A percentile compares a stretch with the other conserved stretches of the same genome.
Conservation (phyloP, 2,888 invertebrate species). For the Drosophila peninsularis region DNA sequence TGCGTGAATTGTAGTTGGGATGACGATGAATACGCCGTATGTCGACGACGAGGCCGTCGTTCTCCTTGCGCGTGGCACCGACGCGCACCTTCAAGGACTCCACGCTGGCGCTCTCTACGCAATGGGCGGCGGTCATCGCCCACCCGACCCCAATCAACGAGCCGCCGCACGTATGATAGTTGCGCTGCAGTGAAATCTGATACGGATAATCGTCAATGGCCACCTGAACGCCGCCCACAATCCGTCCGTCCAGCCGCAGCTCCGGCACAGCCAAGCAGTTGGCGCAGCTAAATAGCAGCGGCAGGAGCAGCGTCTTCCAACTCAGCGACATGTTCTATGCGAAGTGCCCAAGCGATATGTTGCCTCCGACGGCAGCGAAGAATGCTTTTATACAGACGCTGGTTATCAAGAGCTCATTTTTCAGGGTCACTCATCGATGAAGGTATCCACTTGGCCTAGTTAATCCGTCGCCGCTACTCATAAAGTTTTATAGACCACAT, state of each 20-base stretch:
- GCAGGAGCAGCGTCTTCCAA: constrained; percentile 17
- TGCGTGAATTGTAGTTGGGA: constrained; percentile 80
- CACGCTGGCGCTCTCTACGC: constrained; percentile 65
- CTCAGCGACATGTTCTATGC: constrained; percentile 34
- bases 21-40: constrained; percentile 81
- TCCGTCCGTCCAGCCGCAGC: constrained; percentile 73
- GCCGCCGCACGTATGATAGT: constrained; percentile 85
- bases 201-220: constrained; percentile 84
- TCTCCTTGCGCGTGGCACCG: constrained; percentile 80
- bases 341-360: constrained; percentile 10
- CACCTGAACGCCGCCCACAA: constrained; percentile 84
- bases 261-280: neutral
- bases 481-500: constrained; percentile 52
- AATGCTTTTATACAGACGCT: constrained; percentile 36
- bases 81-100: constrained; percentile 76
- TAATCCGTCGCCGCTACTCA: constrained; percentile 45
- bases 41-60: constrained; percentile 81
- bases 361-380: neutral
- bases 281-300: constrained; percentile 20
- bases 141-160: constrained; percentile 82
- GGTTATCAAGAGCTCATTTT: constrained; percentile 40
- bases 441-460: constrained; percentile 70
- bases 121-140: constrained; percentile 85
- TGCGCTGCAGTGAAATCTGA: constrained; percentile 84
- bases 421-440: constrained; percentile 52